A percentile compares a stretch with the other conserved stretches of the same genome.
These are phyloP conservation scores for Caenorhabditis remanei DNA, from an alignment of 1,140 invertebrate genomes.

Conservation along the genomic window DNA sequence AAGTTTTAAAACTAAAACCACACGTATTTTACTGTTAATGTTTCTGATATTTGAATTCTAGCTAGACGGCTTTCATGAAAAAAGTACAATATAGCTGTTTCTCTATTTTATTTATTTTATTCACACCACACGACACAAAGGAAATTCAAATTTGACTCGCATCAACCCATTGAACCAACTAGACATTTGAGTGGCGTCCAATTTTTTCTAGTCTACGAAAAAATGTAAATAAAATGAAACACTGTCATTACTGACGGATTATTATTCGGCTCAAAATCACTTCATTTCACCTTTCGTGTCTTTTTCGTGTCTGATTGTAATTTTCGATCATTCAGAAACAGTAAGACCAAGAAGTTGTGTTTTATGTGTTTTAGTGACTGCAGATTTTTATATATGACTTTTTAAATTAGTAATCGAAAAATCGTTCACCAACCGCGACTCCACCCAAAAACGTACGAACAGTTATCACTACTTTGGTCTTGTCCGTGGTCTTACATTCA, in stretches of 20 bases:
- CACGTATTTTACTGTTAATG: too few species aligned
- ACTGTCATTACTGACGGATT: constrained; percentile 30
- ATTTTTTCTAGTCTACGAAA: constrained; percentile 2
- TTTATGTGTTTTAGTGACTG: too few species aligned
- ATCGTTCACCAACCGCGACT: background rate
- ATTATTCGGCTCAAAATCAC: background rate
- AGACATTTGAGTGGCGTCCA: background rate
- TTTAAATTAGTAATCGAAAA: background rate
- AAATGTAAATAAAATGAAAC: constrained; percentile 18
- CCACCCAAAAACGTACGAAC: constrained; percentile 1
- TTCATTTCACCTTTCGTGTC: background rate
- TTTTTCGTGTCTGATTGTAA: background rate
- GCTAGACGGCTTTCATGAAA: too few species aligned
- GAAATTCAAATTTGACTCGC: too few species aligned
- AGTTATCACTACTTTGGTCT: background rate
- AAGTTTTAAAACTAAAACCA: too few species aligned
- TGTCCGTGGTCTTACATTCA: background rate
- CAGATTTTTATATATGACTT: too few species aligned
- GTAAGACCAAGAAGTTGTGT: background rate
- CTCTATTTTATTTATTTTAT: too few species aligned
- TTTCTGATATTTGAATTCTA: too few species aligned
- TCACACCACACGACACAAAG: too few species aligned
- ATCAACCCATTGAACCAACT: background rate
- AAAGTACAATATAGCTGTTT: too few species aligned
- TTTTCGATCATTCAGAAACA: background rate